Evolutionary conservation across 2,797 vertebrate genomes (phyloP), one percentile per base, ranked within the genome.

Genomic region (Bradypodion pumilum): DNA sequence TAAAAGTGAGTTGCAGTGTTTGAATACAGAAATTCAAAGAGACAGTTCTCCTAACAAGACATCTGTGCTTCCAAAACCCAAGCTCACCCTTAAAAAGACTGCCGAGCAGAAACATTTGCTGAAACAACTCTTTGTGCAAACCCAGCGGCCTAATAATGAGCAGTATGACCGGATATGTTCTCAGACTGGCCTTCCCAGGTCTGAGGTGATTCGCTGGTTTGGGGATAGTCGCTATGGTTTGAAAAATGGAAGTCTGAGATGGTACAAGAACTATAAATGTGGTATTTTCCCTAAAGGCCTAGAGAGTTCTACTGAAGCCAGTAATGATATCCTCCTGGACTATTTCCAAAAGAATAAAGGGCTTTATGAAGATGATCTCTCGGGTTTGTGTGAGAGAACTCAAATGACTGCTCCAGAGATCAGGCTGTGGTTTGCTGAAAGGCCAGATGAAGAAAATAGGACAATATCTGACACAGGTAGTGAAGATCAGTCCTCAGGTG

Each of bases 171-270:
- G 97, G 74, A 95, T 99, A 59, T 96, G 97, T 89, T 93, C 96
- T 15, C 95, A 95, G 84, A 97, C 98, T 0, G 97, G 97, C 44
- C 95, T 99, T 91, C 96, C 98, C 0, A 94, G 98, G 42, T 96
- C 98, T 0, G 99, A 99, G 90, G 97, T 99, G 79, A 98, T 99
- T 84, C 98, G 98, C 90, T 99, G 98, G 98, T 99, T 99, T 0
- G 99, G 99, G 21, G 98, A 98, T 92, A 97, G 97, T 87, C 97
- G 99, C 7, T 99, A 99, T 0, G 97, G 98, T 88, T 97, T 98
- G 89, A 99, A 99, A 95, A 99, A 98, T 1, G 97, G 98, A 68
- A 97, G 97, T 92, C 96, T 99, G 73, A 99, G 97, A 95, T 99
- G 98, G 98, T 97, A 98, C 78, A 98, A 99, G 92, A 96, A 97